Conservation (phyloP, 2,113 vertebrate genomes). For the Sphaerodactylus townsendi region DNA sequence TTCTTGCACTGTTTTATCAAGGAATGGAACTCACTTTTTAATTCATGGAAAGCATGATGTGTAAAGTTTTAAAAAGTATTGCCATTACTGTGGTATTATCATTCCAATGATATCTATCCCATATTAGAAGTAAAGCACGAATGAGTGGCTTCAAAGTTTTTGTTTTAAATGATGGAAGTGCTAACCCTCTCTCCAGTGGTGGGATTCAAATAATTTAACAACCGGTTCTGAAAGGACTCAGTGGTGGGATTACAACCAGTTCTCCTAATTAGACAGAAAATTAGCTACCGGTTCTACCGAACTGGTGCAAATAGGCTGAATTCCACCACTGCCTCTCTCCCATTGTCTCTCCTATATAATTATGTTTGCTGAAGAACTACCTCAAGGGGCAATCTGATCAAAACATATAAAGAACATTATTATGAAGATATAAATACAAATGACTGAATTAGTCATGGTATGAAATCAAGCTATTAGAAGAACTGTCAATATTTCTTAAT, state of each 20-base stretch:
- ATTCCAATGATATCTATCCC: background rate
- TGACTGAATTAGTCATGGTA: background rate
- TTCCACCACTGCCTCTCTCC: too few species aligned
- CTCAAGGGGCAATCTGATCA: background rate
- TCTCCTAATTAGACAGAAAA: too few species aligned
- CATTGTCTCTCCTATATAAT: too few species aligned
- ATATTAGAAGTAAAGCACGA: background rate
- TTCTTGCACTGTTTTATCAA: background rate
- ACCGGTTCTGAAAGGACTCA: too few species aligned
- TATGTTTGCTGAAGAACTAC: too few species aligned
- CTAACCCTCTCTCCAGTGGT: too few species aligned
- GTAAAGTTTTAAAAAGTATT: background rate
- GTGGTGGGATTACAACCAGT: too few species aligned
- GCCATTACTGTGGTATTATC: background rate
- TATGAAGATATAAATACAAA: background rate
- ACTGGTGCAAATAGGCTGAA: too few species aligned
- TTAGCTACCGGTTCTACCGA: too few species aligned
- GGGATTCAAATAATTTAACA: too few species aligned
- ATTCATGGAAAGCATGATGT: background rate
- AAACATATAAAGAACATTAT: background rate
- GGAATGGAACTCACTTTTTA: background rate
- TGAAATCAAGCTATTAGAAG: background rate
- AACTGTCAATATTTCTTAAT: conserved; percentile 43
- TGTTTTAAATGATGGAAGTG: background rate
- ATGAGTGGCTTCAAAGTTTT: background rate